Evolutionary conservation across 2,888 invertebrate species (phyloP).

Genomic region (Drosophila suboccidentalis): DNA sequence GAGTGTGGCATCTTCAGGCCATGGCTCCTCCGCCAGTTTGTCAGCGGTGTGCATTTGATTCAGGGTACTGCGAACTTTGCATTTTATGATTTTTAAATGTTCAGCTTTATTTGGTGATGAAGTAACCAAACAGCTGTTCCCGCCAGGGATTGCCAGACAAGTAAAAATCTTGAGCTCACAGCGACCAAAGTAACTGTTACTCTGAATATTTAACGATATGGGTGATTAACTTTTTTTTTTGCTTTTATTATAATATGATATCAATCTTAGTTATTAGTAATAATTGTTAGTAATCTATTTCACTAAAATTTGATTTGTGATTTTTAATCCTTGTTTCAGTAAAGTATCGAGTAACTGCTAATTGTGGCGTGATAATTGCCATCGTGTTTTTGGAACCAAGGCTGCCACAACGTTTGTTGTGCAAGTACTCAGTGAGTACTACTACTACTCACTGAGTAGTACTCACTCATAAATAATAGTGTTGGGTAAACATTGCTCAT

Average conservation of each 20-base stretch:
- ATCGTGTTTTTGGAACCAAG: no score
- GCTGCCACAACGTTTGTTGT: no score
- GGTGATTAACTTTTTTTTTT: neutral
- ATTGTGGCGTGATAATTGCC: no score
- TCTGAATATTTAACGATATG: neutral
- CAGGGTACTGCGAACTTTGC: conserved; percentile 74
- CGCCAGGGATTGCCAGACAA: conserved; percentile 23
- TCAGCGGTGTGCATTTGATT: conserved; percentile 82
- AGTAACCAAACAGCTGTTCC: conserved; percentile 70
- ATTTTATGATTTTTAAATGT: conserved; percentile 52
- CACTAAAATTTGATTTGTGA: neutral
- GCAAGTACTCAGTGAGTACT: no score
- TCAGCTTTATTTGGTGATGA: conserved; percentile 60
- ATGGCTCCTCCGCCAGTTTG: conserved; percentile 92
- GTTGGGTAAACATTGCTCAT: no score
- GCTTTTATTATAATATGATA: no score
- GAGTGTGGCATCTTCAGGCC: conserved; percentile 94
- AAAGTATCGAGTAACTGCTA: no score
- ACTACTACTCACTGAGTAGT: no score
- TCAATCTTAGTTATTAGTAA: no score
- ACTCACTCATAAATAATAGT: no score
- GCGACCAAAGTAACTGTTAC: conserved; percentile 15
- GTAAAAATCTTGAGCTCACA: neutral
- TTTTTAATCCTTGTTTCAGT: neutral
- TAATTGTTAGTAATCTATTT: neutral